Percentiles rank a stretch among this genome's conserved stretches.
Evolutionary conservation across 2,113 vertebrate species (phyloP).

Genomic region (Peromyscus maniculatus): DNA sequence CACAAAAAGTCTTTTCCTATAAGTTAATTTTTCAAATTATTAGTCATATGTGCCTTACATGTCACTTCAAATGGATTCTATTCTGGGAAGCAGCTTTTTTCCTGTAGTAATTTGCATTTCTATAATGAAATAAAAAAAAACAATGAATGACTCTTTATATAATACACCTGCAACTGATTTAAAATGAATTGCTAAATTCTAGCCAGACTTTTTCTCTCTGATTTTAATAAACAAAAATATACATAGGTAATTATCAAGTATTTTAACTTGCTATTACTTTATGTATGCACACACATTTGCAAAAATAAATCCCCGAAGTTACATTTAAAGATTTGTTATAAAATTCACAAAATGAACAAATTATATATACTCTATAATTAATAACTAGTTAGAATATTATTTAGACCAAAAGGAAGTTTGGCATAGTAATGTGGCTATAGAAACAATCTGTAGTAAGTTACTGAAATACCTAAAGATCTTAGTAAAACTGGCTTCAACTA

Average conservation of each 20-base stretch:
- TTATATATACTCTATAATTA: constrained; percentile 10
- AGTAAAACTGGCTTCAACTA: constrained; percentile 46
- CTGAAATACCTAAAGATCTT: constrained; percentile 40
- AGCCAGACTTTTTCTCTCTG: constrained; percentile 23
- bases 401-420: constrained; percentile 28
- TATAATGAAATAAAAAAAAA: constrained; percentile 51
- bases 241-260: constrained; percentile 14
- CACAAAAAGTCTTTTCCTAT: neutral
- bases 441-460: constrained; percentile 26
- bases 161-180: constrained; percentile 37
- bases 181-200: constrained; percentile 60
- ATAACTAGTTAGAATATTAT: constrained; percentile 32
- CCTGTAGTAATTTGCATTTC: constrained; percentile 54
- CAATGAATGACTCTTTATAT: constrained; percentile 28
- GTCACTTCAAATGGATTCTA: constrained; percentile 38
- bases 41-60: neutral
- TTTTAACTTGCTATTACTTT: constrained; percentile 44
- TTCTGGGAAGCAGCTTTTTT: neutral
- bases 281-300: neutral
- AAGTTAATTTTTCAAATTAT: constrained; percentile 49
- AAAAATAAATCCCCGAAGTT: constrained; percentile 41
- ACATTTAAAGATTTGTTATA: constrained; percentile 27
- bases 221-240: constrained; percentile 54
- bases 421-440: neutral
- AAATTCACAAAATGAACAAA: constrained; percentile 59